These are phyloP conservation scores for Sarcophaga rosellei DNA, from an alignment of 2,888 invertebrate genomes.

Conservation along the genomic window DNA sequence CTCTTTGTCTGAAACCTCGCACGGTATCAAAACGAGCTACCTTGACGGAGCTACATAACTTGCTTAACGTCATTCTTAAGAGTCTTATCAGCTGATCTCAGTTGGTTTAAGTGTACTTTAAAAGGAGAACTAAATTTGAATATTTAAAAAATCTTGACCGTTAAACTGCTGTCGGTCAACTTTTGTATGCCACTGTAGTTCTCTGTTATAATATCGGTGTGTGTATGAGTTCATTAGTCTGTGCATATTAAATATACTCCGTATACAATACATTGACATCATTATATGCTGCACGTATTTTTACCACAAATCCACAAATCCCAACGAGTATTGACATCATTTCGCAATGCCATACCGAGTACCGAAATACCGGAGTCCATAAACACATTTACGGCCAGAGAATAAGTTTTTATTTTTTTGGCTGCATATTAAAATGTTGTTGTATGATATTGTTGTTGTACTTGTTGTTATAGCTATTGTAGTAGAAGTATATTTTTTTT, in stretches of 20 bases:
- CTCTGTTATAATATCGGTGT: background rate
- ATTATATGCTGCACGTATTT: conserved; percentile 64
- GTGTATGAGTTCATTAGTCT: background rate
- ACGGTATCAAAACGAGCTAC: too few species aligned
- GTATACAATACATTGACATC: background rate
- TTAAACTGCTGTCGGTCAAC: background rate
- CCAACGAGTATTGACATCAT: conserved; percentile 67
- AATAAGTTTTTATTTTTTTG: background rate
- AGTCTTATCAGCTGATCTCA: too few species aligned
- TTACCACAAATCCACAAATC: conserved; percentile 65
- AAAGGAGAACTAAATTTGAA: too few species aligned
- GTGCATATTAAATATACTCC: conserved; percentile 19
- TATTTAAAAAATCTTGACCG: too few species aligned
- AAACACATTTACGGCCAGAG: conserved; percentile 64
- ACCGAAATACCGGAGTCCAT: conserved; percentile 50
- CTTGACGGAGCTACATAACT: too few species aligned
- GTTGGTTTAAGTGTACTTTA: too few species aligned
- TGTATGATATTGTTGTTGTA: background rate
- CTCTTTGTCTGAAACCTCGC: too few species aligned
- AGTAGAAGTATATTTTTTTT: background rate
- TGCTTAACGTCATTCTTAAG: too few species aligned
- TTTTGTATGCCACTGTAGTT: background rate
- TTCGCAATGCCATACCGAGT: conserved; percentile 28
- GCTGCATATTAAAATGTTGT: conserved; percentile 56
- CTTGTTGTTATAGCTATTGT: background rate